A percentile compares a stretch with the other conserved stretches of the same genome.
These are phyloP conservation scores for Scolopax rusticola DNA, from an alignment of 2,797 vertebrate genomes.

Conservation along the genomic window DNA sequence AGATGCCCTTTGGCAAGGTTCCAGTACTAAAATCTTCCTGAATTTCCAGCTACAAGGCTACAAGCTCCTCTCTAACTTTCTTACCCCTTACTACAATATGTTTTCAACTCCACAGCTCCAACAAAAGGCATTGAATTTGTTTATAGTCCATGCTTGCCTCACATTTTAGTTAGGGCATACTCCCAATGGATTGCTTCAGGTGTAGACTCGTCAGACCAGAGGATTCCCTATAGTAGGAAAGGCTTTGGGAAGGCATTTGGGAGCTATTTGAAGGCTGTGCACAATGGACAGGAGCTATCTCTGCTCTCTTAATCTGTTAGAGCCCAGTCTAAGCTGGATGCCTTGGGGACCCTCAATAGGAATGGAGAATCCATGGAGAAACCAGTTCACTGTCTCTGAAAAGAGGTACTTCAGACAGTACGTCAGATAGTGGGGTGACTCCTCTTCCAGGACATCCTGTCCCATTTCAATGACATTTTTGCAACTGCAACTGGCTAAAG, in stretches of 20 bases:
- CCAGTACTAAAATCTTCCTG: not conserved
- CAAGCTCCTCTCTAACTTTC: not conserved
- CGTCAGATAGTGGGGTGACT: not conserved
- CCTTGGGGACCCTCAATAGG: not conserved
- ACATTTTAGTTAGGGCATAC: not conserved
- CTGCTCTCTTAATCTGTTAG: not conserved
- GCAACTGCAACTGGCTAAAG: not conserved
- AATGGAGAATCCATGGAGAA: not conserved
- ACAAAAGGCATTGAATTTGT: not conserved
- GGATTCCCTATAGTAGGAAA: not conserved
- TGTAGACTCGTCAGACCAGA: not conserved
- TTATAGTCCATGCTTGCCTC: not conserved
- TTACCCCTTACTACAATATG: accelerated
- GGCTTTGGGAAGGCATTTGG: not conserved
- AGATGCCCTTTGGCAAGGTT: not conserved
- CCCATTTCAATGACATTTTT: not conserved
- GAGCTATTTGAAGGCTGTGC: not conserved
- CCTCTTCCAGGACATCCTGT: not conserved
- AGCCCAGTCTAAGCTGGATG: not conserved
- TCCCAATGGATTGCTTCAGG: not conserved
- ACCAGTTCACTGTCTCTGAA: not conserved
- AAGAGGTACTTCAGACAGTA: not conserved
- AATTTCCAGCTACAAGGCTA: not conserved
- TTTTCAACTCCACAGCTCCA: not conserved
- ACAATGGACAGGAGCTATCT: not conserved